Conservation (phyloP, 2,888 invertebrate species). For the Hypercompe scribonia region DNA sequence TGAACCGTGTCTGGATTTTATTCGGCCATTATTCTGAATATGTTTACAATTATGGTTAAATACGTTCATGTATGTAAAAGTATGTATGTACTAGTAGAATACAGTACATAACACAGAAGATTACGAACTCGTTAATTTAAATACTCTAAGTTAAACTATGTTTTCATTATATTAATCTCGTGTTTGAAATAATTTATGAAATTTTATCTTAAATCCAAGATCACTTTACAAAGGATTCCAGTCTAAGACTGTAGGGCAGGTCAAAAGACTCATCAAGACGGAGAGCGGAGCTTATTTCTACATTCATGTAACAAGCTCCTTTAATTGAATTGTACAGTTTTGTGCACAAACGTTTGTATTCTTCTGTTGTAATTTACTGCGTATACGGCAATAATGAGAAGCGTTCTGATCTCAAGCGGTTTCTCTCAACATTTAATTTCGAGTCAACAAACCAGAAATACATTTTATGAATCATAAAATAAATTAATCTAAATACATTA, state of each 20-base stretch:
- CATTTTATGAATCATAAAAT: neutral
- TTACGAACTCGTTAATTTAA: neutral
- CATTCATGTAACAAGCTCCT: slow-evolving; percentile 4
- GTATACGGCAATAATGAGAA: slow-evolving; percentile 34
- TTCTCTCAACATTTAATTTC: slow-evolving; percentile 6
- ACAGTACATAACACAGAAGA: no score
- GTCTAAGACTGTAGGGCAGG: slow-evolving; percentile 19
- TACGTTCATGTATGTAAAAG: no score
- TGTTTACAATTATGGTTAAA: no score
- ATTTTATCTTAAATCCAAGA: slow-evolving; percentile 39
- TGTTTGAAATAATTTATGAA: slow-evolving; percentile 48
- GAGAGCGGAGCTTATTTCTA: slow-evolving; percentile 1
- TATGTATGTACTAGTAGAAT: no score
- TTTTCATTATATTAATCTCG: slow-evolving; percentile 52
- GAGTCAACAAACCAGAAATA: neutral
- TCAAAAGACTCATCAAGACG: slow-evolving; percentile 24
- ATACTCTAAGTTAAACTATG: slow-evolving; percentile 37
- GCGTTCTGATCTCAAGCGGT: slow-evolving; percentile 24
- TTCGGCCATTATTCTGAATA: no score
- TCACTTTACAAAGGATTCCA: slow-evolving; percentile 15
- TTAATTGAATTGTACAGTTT: slow-evolving; percentile 19
- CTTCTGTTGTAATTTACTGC: neutral
- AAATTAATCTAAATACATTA: no score
- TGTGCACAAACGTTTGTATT: neutral
- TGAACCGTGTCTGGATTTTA: neutral